phyloP scores from a whole-genome alignment of 2,113 vertebrate species.

The Meles meles region DNA sequence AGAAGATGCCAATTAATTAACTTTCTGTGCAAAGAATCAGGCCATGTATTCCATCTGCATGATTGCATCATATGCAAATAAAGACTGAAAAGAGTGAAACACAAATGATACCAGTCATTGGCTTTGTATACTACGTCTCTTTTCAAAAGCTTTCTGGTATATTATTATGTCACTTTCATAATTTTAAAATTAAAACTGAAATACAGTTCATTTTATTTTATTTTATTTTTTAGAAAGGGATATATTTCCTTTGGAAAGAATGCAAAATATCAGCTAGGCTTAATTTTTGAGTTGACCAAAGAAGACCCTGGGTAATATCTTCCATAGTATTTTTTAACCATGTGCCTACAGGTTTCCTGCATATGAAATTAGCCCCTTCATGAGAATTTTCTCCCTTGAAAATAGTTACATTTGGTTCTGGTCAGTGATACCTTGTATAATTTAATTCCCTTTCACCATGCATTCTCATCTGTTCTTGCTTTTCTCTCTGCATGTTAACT shows the following conservation, averaged over 20 bases:
- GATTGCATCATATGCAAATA: not conserved
- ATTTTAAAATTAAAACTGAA: slow-evolving; percentile 9
- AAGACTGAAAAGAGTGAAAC: not conserved
- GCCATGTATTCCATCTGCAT: not conserved
- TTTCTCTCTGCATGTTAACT: not conserved
- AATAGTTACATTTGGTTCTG: not conserved
- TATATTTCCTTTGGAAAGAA: not conserved
- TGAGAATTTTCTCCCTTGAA: not conserved
- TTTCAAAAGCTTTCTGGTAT: not conserved
- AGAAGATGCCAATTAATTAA: not conserved
- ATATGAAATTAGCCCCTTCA: not conserved
- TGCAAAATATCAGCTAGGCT: not conserved
- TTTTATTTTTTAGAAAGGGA: not conserved
- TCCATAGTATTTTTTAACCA: not conserved
- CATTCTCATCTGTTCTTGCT: not conserved
- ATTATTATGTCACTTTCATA: not conserved
- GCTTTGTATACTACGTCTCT: not conserved
- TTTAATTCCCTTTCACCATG: not conserved
- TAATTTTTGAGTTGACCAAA: not conserved
- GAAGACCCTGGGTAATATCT: not conserved
- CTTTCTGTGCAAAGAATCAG: not conserved
- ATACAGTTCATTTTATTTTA: not conserved
- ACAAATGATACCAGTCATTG: not conserved
- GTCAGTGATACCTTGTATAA: not conserved
- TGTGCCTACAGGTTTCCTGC: not conserved